phyloP scores from a whole-genome alignment of 1,140 invertebrate genomes.

The Drosophila sechellia region DNA sequence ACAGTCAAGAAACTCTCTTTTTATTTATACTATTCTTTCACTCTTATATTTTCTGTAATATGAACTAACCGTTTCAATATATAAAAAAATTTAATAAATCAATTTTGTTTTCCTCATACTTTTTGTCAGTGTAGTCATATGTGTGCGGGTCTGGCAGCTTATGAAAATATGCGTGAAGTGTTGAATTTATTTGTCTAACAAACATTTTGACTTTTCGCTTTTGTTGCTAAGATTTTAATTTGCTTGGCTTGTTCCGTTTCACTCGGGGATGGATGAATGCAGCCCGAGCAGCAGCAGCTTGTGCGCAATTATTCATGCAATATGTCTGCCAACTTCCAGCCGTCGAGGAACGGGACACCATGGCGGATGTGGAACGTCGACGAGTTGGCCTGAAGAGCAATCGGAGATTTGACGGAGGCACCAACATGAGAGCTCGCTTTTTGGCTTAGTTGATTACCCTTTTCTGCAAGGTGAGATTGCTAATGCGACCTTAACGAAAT shows the following conservation, averaged over 20 bases:
- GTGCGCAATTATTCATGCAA: constrained; percentile 53
- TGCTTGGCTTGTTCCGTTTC: constrained; percentile 26
- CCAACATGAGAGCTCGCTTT: constrained; percentile 1
- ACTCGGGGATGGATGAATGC: constrained; percentile 18
- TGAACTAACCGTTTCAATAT: too few species aligned
- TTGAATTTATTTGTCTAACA: constrained; percentile 56
- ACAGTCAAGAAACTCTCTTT: too few species aligned
- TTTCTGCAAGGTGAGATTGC: constrained; percentile 39
- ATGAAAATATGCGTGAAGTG: constrained; percentile 56
- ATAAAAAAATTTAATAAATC: too few species aligned
- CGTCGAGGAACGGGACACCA: not conserved
- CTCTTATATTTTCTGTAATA: too few species aligned
- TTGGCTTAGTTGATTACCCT: not conserved
- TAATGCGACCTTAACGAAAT: constrained; percentile 52
- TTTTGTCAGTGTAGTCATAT: constrained; percentile 9
- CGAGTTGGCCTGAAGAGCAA: constrained; percentile 8
- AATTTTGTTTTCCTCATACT: not conserved
- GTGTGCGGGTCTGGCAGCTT: constrained; percentile 26
- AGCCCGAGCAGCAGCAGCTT: constrained; percentile 28
- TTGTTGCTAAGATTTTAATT: constrained; percentile 54
- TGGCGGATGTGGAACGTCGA: constrained; percentile 20
- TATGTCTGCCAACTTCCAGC: constrained; percentile 38
- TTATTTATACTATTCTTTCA: too few species aligned
- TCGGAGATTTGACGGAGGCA: not conserved
- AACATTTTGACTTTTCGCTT: constrained; percentile 43